phyloP scores from a whole-genome alignment of 2,888 invertebrate genomes.

The Cylindroiulus punctatus region DNA sequence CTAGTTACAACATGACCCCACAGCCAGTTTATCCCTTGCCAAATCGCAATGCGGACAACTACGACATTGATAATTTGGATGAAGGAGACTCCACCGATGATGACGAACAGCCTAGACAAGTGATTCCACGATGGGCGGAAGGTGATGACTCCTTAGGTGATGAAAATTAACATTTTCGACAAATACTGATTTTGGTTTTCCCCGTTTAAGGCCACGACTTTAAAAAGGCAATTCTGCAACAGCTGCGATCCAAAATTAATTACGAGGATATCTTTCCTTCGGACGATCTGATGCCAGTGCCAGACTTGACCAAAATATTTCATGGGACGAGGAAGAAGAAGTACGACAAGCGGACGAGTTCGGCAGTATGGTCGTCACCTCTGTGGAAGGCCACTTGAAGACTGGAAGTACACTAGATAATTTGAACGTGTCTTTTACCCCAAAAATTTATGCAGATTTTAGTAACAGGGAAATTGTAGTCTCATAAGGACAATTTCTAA shows the following conservation, averaged over 20 bases:
- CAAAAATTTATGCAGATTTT: no score
- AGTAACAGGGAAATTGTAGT: no score
- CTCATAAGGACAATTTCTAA: no score
- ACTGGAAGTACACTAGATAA: background rate
- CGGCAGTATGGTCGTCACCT: slow-evolving; percentile 28
- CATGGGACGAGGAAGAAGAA: slow-evolving; percentile 10
- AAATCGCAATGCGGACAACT: slow-evolving; percentile 11
- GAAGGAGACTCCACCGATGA: slow-evolving; percentile 49
- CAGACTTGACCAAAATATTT: background rate
- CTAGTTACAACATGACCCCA: slow-evolving; percentile 42
- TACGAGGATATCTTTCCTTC: background rate
- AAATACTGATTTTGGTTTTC: no score
- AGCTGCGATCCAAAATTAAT: background rate
- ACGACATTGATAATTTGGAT: slow-evolving; percentile 24
- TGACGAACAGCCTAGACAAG: slow-evolving; percentile 35
- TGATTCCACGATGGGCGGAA: slow-evolving; percentile 28
- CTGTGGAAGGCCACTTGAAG: background rate
- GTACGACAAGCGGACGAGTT: slow-evolving; percentile 2
- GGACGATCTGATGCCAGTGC: background rate
- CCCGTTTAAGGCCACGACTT: background rate
- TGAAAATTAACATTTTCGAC: no score
- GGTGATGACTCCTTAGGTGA: no score
- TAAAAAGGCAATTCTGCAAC: slow-evolving; percentile 20
- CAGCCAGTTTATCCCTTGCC: background rate
- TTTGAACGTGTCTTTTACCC: no score